Conservation (phyloP, 2,113 vertebrate genomes). For the Leucopsar rothschildi region DNA sequence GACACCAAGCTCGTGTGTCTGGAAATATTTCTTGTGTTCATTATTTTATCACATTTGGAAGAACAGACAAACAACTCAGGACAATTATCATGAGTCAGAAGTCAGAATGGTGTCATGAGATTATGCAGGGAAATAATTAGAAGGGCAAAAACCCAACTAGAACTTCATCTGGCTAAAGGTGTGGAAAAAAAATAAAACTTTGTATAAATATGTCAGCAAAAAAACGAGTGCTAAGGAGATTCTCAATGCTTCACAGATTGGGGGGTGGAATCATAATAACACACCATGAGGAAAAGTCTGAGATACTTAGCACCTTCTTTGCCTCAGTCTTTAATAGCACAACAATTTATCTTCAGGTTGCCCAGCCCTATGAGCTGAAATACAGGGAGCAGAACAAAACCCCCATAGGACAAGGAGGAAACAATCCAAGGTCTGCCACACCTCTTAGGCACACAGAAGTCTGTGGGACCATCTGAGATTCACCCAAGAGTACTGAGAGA, state of each 20-base stretch:
- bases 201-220: neutral
- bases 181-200: neutral
- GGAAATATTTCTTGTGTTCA: neutral
- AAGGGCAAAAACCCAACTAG: neutral
- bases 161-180: neutral
- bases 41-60: neutral
- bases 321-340: neutral
- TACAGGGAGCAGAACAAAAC: neutral
- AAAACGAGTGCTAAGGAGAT: neutral
- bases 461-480: neutral
- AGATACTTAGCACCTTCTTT: neutral
- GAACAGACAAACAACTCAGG: neutral
- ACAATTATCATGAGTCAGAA: neutral
- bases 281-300: neutral
- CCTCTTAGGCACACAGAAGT: neutral
- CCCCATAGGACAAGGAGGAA: neutral
- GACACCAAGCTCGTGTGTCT: neutral
- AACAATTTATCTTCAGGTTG: neutral
- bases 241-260: neutral
- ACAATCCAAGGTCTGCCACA: accelerated
- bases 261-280: neutral
- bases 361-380: accelerated
- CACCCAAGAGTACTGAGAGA: neutral
- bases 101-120: neutral
- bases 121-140: neutral